Percentiles rank a stretch among this genome's conserved stretches.
These are phyloP conservation scores for Ammospiza caudacuta DNA, from an alignment of 2,113 vertebrate species.

Conservation along the genomic window DNA sequence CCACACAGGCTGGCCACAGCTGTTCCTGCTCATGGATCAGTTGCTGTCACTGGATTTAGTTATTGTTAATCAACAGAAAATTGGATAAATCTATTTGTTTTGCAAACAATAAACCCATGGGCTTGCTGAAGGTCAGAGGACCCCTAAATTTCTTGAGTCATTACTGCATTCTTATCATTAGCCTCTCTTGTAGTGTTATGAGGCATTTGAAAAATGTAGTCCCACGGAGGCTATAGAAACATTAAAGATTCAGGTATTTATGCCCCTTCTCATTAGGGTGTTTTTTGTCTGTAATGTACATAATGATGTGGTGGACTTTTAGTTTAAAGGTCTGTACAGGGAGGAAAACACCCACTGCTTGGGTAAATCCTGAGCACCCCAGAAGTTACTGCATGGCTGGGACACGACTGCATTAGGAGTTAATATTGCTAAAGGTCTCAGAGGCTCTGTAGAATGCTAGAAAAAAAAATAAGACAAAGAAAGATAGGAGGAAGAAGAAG, in stretches of 20 bases:
- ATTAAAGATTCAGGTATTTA: background rate
- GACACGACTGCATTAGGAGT: background rate
- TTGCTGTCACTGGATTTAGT: background rate
- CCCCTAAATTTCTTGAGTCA: background rate
- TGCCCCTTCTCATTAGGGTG: background rate
- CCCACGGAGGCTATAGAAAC: background rate
- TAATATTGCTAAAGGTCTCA: background rate
- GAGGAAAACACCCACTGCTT: background rate
- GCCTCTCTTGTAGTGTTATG: rapidly evolving
- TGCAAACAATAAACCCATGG: background rate
- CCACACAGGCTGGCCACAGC: background rate
- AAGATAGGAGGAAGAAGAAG: rapidly evolving
- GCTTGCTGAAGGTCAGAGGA: background rate
- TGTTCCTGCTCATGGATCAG: background rate
- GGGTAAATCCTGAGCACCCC: background rate
- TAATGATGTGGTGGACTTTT: background rate
- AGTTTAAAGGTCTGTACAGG: background rate
- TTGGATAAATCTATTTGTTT: background rate
- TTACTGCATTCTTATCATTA: background rate
- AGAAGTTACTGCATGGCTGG: background rate
- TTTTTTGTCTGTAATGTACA: background rate
- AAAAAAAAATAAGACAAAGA: background rate
- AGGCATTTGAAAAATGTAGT: background rate
- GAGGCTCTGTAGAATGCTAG: background rate
- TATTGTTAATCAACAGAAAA: background rate